A percentile compares a stretch with the other conserved stretches of the same genome.
phyloP scores from a whole-genome alignment of 2,113 vertebrate genomes.

The Microtus oregoni region DNA sequence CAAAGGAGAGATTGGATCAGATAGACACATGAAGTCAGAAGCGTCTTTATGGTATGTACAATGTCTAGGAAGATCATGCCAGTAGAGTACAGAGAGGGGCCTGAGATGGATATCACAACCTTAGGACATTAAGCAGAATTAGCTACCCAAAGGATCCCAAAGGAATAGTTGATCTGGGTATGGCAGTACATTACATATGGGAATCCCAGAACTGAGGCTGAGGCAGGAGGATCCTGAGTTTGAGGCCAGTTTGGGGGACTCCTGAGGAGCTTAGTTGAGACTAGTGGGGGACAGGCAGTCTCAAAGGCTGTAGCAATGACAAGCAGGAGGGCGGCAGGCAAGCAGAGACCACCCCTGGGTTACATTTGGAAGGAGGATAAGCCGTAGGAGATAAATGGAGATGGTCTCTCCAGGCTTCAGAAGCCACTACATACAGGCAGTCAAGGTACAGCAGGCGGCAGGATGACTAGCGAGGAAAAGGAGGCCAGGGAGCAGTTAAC shows the following conservation, averaged over 20 bases:
- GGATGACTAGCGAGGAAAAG: not conserved
- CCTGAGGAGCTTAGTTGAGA: not conserved
- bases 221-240: not conserved
- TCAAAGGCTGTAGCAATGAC: accelerated
- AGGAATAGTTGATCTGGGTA: not conserved
- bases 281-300: not conserved
- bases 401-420: not conserved
- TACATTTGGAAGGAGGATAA: not conserved
- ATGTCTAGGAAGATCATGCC: not conserved
- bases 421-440: not conserved
- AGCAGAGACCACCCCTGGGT: not conserved
- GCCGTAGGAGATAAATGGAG: not conserved
- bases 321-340: not conserved
- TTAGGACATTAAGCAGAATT: not conserved
- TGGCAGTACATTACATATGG: not conserved
- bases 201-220: not conserved
- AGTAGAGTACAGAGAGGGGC: no score
- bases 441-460: not conserved
- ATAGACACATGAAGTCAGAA: not conserved
- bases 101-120: not conserved
- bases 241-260: not conserved
- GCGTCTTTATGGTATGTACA: not conserved
- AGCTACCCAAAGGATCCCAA: not conserved
- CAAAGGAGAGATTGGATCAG: not conserved
- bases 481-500: no score